Percentiles rank a stretch among this genome's conserved stretches.
Evolutionary conservation across 2,797 vertebrate species (phyloP).

Genomic region (Borostomias antarcticus): DNA sequence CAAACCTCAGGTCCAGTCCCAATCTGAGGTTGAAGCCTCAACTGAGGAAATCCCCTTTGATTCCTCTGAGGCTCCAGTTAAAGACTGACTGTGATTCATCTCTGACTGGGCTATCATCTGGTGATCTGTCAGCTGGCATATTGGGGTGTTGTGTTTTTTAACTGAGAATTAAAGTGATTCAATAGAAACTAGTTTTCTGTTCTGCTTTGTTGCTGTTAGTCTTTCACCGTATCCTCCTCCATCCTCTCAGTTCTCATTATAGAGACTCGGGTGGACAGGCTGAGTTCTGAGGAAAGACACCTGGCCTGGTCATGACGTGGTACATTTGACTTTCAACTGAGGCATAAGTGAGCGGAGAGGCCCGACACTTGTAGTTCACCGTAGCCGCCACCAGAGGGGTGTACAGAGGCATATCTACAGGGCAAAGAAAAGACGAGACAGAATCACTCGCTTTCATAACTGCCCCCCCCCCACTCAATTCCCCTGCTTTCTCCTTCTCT

Average conservation of each 20-base stretch:
- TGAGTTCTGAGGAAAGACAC: neutral
- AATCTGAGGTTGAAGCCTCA: neutral
- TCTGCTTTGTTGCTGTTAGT: neutral
- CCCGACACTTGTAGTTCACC: conserved; percentile 24
- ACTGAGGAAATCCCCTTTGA: neutral
- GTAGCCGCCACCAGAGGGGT: conserved; percentile 61
- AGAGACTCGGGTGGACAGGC: neutral
- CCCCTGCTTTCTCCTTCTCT: neutral
- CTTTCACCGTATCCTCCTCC: neutral
- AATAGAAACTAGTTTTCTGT: neutral
- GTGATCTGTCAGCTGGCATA: too few species aligned
- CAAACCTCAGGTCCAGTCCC: neutral
- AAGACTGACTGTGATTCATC: neutral
- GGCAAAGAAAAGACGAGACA: neutral
- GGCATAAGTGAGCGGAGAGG: neutral
- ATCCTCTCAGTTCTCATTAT: neutral
- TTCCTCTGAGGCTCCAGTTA: neutral
- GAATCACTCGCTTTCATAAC: conserved; percentile 3
- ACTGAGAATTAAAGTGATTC: neutral
- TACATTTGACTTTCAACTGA: too few species aligned
- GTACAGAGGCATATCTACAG: conserved; percentile 25
- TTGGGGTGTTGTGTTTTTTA: neutral
- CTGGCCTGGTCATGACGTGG: neutral
- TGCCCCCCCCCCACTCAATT: conserved; percentile 34
- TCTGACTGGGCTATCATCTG: neutral